Conservation (phyloP, 2,113 vertebrate genomes). For the Passer montanus region DNA sequence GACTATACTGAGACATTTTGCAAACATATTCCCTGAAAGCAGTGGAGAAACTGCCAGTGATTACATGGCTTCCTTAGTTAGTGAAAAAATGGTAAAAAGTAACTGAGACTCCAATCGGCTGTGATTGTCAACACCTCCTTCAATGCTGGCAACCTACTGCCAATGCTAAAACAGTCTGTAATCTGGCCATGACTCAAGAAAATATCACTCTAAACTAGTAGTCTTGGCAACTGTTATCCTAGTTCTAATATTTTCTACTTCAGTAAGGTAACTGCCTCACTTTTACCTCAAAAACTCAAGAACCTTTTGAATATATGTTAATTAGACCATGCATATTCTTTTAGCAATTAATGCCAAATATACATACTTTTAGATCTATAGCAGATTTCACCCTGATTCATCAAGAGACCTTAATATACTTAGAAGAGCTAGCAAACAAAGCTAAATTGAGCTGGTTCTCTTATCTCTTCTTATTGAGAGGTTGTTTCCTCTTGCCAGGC, state of each 20-base stretch:
- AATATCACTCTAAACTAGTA: constrained; percentile 4
- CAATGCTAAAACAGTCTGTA: constrained; percentile 21
- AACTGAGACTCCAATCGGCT: constrained; percentile 35
- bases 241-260: neutral
- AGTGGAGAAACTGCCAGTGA: neutral
- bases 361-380: neutral
- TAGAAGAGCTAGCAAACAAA: neutral
- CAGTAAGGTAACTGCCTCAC: neutral
- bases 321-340: neutral
- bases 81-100: constrained; percentile 27
- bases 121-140: constrained; percentile 60
- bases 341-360: neutral
- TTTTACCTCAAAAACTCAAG: neutral
- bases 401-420: neutral
- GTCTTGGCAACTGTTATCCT: constrained; percentile 4
- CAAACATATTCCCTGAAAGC: neutral
- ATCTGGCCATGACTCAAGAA: constrained; percentile 32
- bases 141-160: constrained; percentile 15
- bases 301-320: neutral
- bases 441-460: neutral
- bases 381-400: neutral
- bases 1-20: neutral
- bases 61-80: neutral
- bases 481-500: neutral
- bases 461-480: neutral